Evolutionary conservation across 2,113 vertebrate genomes (phyloP).

Genomic region (Bos javanicus): DNA sequence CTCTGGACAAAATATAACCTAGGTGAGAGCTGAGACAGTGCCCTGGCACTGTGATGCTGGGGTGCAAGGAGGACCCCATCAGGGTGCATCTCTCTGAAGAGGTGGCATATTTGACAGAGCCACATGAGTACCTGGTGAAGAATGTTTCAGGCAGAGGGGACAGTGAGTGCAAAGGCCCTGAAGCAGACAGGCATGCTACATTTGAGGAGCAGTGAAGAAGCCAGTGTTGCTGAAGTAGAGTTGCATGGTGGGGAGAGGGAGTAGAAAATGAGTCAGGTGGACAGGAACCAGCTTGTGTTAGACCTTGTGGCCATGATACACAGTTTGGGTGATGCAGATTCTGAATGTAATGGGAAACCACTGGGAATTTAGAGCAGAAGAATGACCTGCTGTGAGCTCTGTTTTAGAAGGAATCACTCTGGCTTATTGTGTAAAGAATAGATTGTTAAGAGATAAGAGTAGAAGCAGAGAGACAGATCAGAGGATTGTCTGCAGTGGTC

Average conservation of each 20-base stretch:
- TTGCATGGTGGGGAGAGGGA: background rate
- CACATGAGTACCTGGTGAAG: background rate
- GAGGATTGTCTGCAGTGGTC: background rate
- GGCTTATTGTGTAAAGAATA: background rate
- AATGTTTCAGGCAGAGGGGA: background rate
- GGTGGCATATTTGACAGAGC: background rate
- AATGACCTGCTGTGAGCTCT: background rate
- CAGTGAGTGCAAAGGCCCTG: background rate
- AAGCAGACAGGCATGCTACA: background rate
- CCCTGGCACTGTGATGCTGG: fast-evolving
- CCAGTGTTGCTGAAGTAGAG: background rate
- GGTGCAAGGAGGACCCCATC: too few relatives aligned
- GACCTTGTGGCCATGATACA: background rate
- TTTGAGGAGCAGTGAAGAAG: background rate
- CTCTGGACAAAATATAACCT: background rate
- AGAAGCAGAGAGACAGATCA: background rate
- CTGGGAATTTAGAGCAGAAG: background rate
- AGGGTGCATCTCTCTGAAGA: background rate
- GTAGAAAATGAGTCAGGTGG: background rate
- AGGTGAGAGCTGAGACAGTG: background rate
- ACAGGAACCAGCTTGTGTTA: background rate
- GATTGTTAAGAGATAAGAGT: background rate
- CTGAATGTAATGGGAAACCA: background rate
- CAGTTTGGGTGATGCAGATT: background rate
- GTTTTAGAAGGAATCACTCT: background rate